These are phyloP conservation scores for Petrophora chlorosata DNA, from an alignment of 2,888 invertebrate genomes.

Conservation along the genomic window DNA sequence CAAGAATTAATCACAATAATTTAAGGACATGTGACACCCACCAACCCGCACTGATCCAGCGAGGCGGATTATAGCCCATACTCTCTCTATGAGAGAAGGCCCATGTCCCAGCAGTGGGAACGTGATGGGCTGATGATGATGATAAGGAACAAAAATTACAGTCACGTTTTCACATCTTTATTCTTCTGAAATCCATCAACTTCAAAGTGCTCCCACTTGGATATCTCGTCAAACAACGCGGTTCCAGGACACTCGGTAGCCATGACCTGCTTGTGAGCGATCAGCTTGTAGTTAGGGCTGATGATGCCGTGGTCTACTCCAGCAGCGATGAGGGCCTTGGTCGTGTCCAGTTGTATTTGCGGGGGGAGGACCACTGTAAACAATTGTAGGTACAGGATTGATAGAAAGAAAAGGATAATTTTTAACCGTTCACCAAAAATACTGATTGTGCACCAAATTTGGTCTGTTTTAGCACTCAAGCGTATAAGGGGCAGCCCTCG, in stretches of 20 bases:
- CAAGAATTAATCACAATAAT: too few species aligned
- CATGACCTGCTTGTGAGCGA: constrained; percentile 83
- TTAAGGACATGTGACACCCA: too few species aligned
- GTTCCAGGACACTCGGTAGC: constrained; percentile 88
- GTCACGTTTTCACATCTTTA: not conserved
- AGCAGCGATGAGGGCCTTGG: constrained; percentile 81
- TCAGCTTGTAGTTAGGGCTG: constrained; percentile 81
- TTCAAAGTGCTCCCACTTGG: constrained; percentile 84
- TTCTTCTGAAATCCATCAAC: constrained; percentile 27
- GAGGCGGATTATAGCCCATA: too few species aligned
- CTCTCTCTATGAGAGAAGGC: too few species aligned
- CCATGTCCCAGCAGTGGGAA: too few species aligned
- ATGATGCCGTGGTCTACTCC: constrained; percentile 84
- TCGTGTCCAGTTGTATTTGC: constrained; percentile 78
- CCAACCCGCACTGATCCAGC: too few species aligned
- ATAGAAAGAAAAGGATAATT: too few species aligned
- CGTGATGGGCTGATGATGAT: not conserved
- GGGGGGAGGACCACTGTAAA: constrained; percentile 83
- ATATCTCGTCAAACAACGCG: constrained; percentile 83
- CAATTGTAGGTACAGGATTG: too few species aligned
- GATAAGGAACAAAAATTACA: not conserved
- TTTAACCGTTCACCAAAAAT: too few species aligned
- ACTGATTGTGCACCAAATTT: too few species aligned
- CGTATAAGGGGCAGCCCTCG: too few species aligned
- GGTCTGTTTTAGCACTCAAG: too few species aligned